Conservation (phyloP, 2,113 vertebrate species). For the Proterorhinus semilunaris region DNA sequence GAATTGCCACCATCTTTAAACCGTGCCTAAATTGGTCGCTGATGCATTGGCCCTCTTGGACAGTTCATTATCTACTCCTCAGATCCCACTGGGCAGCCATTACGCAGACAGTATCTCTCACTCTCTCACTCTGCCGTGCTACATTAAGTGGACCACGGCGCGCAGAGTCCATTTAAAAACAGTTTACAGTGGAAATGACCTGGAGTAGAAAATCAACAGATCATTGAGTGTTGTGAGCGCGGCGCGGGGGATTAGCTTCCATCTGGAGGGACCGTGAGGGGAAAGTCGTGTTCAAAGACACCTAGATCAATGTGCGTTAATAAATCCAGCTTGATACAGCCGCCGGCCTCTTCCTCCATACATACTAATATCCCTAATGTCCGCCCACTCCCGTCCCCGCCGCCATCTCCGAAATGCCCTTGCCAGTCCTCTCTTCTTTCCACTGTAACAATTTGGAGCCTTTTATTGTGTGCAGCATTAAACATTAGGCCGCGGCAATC, state of each 20-base stretch:
- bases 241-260: slow-evolving; percentile 54
- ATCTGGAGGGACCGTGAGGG: slow-evolving; percentile 40
- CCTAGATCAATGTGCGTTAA: slow-evolving; percentile 64
- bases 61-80: background rate
- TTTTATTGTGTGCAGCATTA: slow-evolving; percentile 44
- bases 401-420: slow-evolving; percentile 32
- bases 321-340: slow-evolving; percentile 66
- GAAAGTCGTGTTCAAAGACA: slow-evolving; percentile 72
- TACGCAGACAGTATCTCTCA: background rate
- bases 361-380: slow-evolving; percentile 61
- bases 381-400: slow-evolving; percentile 27
- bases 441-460: slow-evolving; percentile 30
- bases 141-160: slow-evolving; percentile 14
- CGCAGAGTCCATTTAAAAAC: slow-evolving; percentile 6
- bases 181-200: slow-evolving; percentile 44
- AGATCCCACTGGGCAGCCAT: background rate
- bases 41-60: background rate
- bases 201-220: slow-evolving; percentile 39
- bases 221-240: slow-evolving; percentile 33
- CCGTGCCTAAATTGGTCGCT: background rate
- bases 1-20: background rate
- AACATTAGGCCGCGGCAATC: slow-evolving; percentile 32
- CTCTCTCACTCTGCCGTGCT: slow-evolving; percentile 7
- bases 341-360: slow-evolving; percentile 61
- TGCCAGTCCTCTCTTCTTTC: slow-evolving; percentile 19